These are phyloP conservation scores for Columba guinea DNA, from an alignment of 2,797 vertebrate species.

Conservation along the genomic window DNA sequence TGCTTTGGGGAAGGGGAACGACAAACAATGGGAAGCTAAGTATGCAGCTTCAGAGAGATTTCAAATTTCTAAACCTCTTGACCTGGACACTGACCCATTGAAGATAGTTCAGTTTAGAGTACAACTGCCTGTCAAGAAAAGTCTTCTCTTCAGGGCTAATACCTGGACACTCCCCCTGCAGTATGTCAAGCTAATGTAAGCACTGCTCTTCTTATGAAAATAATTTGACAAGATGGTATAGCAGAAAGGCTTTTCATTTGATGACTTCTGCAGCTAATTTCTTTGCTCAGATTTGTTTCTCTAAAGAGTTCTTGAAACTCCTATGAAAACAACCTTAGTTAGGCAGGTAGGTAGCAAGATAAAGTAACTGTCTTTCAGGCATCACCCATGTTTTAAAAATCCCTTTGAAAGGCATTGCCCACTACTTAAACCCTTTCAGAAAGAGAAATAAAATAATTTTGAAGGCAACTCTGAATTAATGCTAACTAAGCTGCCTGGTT, in stretches of 20 bases:
- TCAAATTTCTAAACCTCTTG: neutral
- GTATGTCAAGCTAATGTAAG: neutral
- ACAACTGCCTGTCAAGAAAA: neutral
- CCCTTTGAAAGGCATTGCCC: neutral
- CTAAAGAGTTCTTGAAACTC: neutral
- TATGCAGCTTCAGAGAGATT: neutral
- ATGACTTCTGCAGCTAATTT: neutral
- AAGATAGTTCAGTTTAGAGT: slow-evolving; percentile 17
- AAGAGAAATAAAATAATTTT: slow-evolving; percentile 34
- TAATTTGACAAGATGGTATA: neutral
- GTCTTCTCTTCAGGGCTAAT: neutral
- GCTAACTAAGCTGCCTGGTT: neutral
- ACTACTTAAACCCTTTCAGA: neutral
- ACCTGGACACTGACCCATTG: neutral
- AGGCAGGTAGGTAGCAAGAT: neutral
- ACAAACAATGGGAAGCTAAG: neutral
- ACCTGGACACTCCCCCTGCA: neutral
- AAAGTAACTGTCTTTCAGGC: neutral
- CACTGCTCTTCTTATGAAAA: neutral
- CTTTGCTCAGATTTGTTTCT: slow-evolving; percentile 2
- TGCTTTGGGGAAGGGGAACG: neutral
- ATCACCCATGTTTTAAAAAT: neutral
- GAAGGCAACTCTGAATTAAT: slow-evolving; percentile 32
- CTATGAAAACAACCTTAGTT: neutral
- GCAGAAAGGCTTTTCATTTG: slow-evolving; percentile 6